Base-by-base conservation (phyloP, 2,888 invertebrate genomes). In the Lasioglossum villosulum region DNA sequence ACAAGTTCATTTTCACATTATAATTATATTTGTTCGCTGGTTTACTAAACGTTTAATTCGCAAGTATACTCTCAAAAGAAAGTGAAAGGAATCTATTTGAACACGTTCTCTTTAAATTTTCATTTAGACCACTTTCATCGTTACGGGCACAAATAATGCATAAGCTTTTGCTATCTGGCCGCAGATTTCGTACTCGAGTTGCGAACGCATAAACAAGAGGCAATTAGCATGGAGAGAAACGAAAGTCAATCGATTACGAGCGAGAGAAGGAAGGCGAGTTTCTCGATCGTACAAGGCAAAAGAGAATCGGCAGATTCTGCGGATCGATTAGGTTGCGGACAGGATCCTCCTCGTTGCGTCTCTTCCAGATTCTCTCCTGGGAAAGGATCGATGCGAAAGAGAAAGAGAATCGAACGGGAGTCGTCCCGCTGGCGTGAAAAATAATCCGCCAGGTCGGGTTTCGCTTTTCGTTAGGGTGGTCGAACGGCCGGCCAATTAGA, bases 401-500 rank as follows among this genome's bases (percentile, higher is more conserved):
- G 48, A 8, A 23, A 23, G 48, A 52, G 45, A 56, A 70, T 75
- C 39, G 77, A 78, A 80, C 84, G 83, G 87, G 83, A 88, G 88
- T 81, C 73, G 73, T 19, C 68, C 42, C 70, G 75, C 45, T 77
- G 85, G 90, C 80, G 90, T 80, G 87, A 90, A 88, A 84, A 84
- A 63, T 83, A 88, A 88, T 87, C 87, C 66, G 70, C 77, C 66
- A 37, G 77, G 75, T 87, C 75, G 70, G 80, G 82, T 86, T 82
- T 87, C 84, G 82, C 77, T 90, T 86, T 86, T 87, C 86, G 83
- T 90, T 90, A 72, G 88, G 90, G 90, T 90, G 89, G 90, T 87
- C 90, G 84, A 78, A 82, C 77, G 90, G 83, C 83, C 88, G 86
- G 89, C 91, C 93, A 94, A 94, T 94, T 94, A 94, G 92, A 92